Base-by-base conservation (phyloP, 2,888 invertebrate species). In the Encarsia formosa region DNA sequence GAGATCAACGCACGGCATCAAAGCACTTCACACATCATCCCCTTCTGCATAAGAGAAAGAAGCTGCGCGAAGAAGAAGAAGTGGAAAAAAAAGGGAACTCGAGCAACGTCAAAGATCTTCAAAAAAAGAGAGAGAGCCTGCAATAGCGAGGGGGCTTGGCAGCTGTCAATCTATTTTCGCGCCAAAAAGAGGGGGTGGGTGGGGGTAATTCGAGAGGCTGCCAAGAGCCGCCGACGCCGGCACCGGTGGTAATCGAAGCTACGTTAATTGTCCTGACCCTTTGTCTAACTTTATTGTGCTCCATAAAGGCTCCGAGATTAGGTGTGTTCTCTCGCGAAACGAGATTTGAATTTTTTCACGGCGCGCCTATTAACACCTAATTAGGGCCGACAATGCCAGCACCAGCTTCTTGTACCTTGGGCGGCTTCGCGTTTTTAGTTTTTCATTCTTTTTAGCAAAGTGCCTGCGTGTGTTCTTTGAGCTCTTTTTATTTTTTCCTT, bases 121-220 rank as follows among this genome's bases (percentile, higher is more conserved):
- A 41, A 35, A 38, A 32, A 26, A 29, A 18, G 44, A 15, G 15
- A 18, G 26, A 32, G 35, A 34, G 41, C 16, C 35, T 41, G 26
- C 19, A 20, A 42, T 18, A n/a, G 44, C 18, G 52, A n/a, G n/a
- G n/a, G n/a, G n/a, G n/a, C 56, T 49, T 58, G 59, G 60, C 61
- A 63, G 61, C 62, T 61, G 62, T 61, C 62, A 59, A 63, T 63
- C 62, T 56, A 58, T 59, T 61, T 60, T 59, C 54, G 59, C 59
- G 55, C 56, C 47, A 56, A 54, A 59, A 59, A 20, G 37, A 20
- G 35, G 35, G 5, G 49, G 26, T 41, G 47, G 46, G 49, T 54
- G 40, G 48, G 54, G 50, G 58, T 59, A 58, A 63, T 61, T 59
- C 53, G 61, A 58, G 59, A 49, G 58, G 18, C 2, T 9, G 5